Evolutionary conservation across 2,888 invertebrate genomes (phyloP).

Genomic region (Leptura quadrifasciata): DNA sequence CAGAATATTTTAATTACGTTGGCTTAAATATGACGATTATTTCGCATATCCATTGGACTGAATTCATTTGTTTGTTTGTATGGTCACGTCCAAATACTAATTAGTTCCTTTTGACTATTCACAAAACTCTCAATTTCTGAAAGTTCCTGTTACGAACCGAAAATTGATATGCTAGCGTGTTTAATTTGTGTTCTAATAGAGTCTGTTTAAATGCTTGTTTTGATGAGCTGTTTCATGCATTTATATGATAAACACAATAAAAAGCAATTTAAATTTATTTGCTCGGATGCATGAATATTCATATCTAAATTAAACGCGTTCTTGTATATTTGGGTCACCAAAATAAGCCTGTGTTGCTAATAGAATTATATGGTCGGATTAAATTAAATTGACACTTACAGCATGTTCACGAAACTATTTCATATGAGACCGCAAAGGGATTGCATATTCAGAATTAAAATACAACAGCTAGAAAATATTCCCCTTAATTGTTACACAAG

Average conservation of each 20-base stretch:
- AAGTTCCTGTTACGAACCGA: neutral
- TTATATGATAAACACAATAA: slow-evolving; percentile 33
- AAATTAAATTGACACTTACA: too few species aligned
- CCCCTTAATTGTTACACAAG: too few species aligned
- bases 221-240: neutral
- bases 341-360: slow-evolving; percentile 8
- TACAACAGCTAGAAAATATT: too few species aligned
- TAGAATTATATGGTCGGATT: slow-evolving; percentile 8
- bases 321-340: slow-evolving; percentile 28
- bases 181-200: slow-evolving; percentile 22
- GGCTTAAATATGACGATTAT: too few species aligned
- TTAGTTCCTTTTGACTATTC: neutral
- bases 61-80: too few species aligned
- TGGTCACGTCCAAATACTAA: too few species aligned
- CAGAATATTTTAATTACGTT: too few species aligned
- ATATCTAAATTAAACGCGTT: slow-evolving; percentile 32
- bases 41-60: too few species aligned
- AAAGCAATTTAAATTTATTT: slow-evolving; percentile 37
- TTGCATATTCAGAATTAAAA: too few species aligned
- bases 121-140: neutral
- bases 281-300: slow-evolving; percentile 28
- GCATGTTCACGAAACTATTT: too few species aligned
- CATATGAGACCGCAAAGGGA: too few species aligned
- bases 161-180: neutral
- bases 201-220: slow-evolving; percentile 1